Evolutionary conservation across 2,113 vertebrate species (phyloP), one percentile per base, ranked within the genome.

Genomic region (Tetrax tetrax): DNA sequence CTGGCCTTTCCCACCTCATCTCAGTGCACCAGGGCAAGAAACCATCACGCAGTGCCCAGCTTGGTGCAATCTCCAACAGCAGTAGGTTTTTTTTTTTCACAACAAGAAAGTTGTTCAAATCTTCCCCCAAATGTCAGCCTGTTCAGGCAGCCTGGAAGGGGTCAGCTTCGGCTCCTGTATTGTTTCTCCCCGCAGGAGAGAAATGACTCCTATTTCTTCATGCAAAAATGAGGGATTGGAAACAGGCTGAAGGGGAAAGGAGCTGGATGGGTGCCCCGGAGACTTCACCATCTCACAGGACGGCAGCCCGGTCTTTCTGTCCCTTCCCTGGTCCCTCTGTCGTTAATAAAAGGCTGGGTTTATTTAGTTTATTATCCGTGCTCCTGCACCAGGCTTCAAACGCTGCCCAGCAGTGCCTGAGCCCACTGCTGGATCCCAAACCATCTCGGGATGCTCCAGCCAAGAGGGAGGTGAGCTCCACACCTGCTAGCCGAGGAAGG

Each of bases 201-300:
- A 74, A 92, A 93, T 83, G 33, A n/a, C 86, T 94, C 90, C 92
- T 81, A 83, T 92, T 96, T 95, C 72, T 88, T 74, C 88, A 56
- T 89, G 83, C 76, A 63, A 83, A 93, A 86, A 63, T 33, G 63
- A 88, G 74, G 64, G 64, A 72, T n/a, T 95, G 71, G 83, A 77
- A 96, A 72, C 16, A 60, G 81, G 81, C 86, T 86, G 79, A 93
- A 86, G 82, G 75, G 64, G 83, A 96, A 76, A 93, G 29, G 86
- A 68, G 90, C 83, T 75, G 85, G 83, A 48, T 43, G 79, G 31
- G 83, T 83, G 82, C 56, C 59, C 66, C 59, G 35, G 85, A 51
- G 82, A 70, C 78, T 75, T 94, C 90, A 75, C 35, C 56, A n/a
- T 4, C 76, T 48, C 38, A 3, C 53, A 74, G 82, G 71, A 83